These are phyloP conservation scores for Hirundichthys speculiger DNA, from an alignment of 2,113 vertebrate species.

Conservation along the genomic window DNA sequence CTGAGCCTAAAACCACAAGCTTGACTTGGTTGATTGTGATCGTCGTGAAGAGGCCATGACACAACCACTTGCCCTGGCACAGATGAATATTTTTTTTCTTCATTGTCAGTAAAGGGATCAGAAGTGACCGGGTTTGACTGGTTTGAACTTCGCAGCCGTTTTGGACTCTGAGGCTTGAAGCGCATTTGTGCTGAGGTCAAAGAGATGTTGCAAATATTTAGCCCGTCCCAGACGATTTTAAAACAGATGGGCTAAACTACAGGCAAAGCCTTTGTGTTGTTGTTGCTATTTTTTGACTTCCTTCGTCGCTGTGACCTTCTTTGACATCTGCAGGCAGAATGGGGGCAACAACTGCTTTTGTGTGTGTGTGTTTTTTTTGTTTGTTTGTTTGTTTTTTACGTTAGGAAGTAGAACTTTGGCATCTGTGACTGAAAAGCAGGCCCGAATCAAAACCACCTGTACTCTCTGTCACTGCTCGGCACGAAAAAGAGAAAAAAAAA, in stretches of 20 bases:
- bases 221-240: no score
- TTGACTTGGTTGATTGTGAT: conserved; percentile 19
- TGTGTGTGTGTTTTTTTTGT: conserved; percentile 39
- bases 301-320: conserved; percentile 58
- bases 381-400: conserved; percentile 26
- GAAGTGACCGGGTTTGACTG: neutral
- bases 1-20: conserved; percentile 32
- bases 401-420: conserved; percentile 9
- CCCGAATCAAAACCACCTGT: conserved; percentile 9
- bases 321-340: conserved; percentile 68
- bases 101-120: neutral
- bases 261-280: neutral
- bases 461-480: neutral
- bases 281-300: conserved; percentile 44
- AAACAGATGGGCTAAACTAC: conserved; percentile 10
- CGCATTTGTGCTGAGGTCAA: neutral
- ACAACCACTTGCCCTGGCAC: neutral
- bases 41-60: neutral
- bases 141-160: neutral
- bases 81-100: neutral
- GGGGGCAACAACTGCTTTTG: conserved; percentile 45
- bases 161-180: neutral
- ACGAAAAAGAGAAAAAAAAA: neutral
- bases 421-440: neutral
- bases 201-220: no score